phyloP scores from a whole-genome alignment of 2,888 invertebrate genomes.

The Andrena bicolor region DNA sequence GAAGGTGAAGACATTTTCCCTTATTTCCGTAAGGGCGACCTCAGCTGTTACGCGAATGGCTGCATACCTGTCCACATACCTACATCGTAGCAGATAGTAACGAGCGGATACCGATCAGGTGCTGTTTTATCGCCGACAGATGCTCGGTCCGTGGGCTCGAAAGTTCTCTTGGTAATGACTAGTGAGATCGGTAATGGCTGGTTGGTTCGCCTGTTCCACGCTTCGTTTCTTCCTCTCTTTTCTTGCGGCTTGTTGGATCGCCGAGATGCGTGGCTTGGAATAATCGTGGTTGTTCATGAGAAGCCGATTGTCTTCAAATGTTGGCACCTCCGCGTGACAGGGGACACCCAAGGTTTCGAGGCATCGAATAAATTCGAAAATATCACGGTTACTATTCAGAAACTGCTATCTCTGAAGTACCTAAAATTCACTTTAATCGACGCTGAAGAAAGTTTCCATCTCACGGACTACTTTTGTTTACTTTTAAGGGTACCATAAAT shows the following conservation, averaged over 20 bases:
- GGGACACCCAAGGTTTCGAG: conserved; percentile 30
- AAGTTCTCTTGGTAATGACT: conserved; percentile 53
- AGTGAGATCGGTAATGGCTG: conserved; percentile 46
- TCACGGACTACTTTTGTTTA: not conserved
- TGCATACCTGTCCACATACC: conserved; percentile 26
- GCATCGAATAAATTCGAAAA: not conserved
- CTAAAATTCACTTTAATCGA: not conserved
- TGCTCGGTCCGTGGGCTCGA: conserved; percentile 56
- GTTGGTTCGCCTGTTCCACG: conserved; percentile 33
- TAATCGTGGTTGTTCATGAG: conserved; percentile 34
- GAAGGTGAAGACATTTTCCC: not conserved
- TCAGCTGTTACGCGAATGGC: conserved; percentile 43
- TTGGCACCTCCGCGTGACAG: conserved; percentile 28
- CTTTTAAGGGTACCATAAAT: conserved; percentile 28
- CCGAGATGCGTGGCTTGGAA: conserved; percentile 26
- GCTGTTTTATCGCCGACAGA: conserved; percentile 75
- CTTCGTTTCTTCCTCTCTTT: conserved; percentile 32
- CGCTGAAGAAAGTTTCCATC: not conserved
- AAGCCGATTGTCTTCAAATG: conserved; percentile 25
- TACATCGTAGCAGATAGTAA: conserved; percentile 66
- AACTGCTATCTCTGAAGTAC: not conserved
- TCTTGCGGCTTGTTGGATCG: conserved; percentile 13
- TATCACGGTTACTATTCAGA: not conserved
- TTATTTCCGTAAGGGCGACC: conserved; percentile 19
- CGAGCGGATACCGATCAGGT: conserved; percentile 72